Evolutionary conservation across 2,797 vertebrate genomes (phyloP).

Genomic region (Tauraco hartlaubi): DNA sequence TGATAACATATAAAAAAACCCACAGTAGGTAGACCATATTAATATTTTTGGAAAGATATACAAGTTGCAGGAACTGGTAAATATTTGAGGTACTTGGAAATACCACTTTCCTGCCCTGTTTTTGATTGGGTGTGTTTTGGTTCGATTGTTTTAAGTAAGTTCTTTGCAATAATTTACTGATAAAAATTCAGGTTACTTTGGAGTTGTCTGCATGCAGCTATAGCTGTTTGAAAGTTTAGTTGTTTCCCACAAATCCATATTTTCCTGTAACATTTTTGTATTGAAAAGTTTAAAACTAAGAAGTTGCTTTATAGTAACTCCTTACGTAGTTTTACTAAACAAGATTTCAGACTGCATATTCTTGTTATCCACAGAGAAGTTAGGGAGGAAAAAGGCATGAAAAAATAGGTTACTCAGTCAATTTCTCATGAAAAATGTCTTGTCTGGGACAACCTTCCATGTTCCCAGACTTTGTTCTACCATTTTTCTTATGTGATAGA

Average conservation of each 20-base stretch:
- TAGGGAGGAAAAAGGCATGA: not conserved
- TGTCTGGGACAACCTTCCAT: not conserved
- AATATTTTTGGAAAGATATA: not conserved
- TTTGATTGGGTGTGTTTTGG: too few species aligned
- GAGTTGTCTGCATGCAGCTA: not conserved
- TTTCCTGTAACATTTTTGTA: not conserved
- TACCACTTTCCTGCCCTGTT: not conserved
- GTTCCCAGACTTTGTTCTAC: not conserved
- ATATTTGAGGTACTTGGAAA: not conserved
- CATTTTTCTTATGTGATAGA: not conserved
- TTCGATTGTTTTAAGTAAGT: not conserved
- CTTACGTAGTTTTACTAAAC: not conserved
- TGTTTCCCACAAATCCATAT: not conserved
- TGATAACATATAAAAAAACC: not conserved
- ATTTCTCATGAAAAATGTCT: not conserved
- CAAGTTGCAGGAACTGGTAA: not conserved
- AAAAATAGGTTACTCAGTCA: not conserved
- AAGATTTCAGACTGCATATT: not conserved
- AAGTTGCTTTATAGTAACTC: not conserved
- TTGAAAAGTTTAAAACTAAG: not conserved
- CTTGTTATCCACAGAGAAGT: not conserved
- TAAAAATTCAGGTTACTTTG: not conserved
- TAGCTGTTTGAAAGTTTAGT: not conserved
- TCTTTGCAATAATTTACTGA: not conserved
- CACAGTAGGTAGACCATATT: not conserved